Base-by-base conservation (phyloP, 1,140 invertebrate species). In the Microplitis demolitor region DNA sequence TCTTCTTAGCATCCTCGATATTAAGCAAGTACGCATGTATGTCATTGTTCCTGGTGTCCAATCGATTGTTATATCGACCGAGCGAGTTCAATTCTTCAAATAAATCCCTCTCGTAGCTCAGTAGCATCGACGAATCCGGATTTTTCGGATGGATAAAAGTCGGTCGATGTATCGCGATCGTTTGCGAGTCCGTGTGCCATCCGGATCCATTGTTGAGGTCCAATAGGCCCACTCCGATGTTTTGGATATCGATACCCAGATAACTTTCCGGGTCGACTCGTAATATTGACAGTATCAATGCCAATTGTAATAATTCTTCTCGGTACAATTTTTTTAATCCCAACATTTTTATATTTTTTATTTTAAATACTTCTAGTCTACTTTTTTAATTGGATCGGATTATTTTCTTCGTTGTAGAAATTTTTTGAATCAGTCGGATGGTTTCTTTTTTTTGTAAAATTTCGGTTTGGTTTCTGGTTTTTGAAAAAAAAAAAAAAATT, bases 251-350 rank as follows among this genome's bases (percentile, higher is more conserved):
- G 66, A 88, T 80, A n/a, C 90, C 90, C 33, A 93, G 82, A 77
- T 92, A 91, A 9, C 90, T 90, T 54, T 92, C 91, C 0, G 93
- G 90, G 80, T 95, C 92, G 0, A 93, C 91, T 76, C 93, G 89
- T 11, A 96, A 83, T 4, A 95, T 87, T 79, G 93, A 95, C 14
- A 96, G 87, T 16, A 95, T 86, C 69, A 96, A 84, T 4, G 94
- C 93, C 4, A 96, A 85, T 76, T 94, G 92, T 14, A 96, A 85
- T 62, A 96, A 85, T 85, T 95, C 94, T 79, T 95, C 93, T 14
- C 91, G 88, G 74, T 93, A 92, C 4, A 93, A 82, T 83, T 95
- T 95, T 83, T 94, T 95, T 73, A 93, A 81, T 69, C 90, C 90
- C 80, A 93, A 86, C 92, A 94, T 93, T 77, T 82, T 87, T 68